These are phyloP conservation scores for Oopsacas minuta DNA, from an alignment of 37 sponge, comb jelly and placozoan species.

Conservation along the genomic window DNA sequence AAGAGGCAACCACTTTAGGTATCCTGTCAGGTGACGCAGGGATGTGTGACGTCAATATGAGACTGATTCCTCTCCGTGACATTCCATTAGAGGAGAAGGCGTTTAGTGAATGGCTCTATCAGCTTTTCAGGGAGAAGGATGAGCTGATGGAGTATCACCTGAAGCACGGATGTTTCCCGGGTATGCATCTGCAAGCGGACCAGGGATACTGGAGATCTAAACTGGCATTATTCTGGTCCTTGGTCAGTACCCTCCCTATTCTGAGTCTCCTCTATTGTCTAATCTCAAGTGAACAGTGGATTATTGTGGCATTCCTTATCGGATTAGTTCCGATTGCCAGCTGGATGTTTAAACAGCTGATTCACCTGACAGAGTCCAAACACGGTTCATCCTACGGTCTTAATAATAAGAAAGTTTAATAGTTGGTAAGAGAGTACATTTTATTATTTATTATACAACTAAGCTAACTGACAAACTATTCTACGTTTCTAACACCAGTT, in stretches of 20 bases:
- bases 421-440: background rate
- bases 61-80: background rate
- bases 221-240: background rate
- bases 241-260: background rate
- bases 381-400: background rate
- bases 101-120: background rate
- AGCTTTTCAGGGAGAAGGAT: slow-evolving; percentile 3
- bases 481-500: background rate
- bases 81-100: background rate
- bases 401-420: too few relatives aligned
- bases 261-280: background rate
- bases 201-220: background rate
- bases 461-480: background rate
- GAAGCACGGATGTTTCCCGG: background rate
- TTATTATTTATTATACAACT: background rate
- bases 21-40: background rate
- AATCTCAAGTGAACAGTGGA: background rate
- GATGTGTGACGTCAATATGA: background rate
- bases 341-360: background rate
- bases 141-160: background rate
- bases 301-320: background rate
- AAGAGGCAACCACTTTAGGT: background rate
- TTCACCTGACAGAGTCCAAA: background rate
- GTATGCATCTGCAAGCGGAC: background rate
- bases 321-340: background rate